Base-by-base conservation (phyloP, 2,888 invertebrate genomes). In the Acronicta aceris region DNA sequence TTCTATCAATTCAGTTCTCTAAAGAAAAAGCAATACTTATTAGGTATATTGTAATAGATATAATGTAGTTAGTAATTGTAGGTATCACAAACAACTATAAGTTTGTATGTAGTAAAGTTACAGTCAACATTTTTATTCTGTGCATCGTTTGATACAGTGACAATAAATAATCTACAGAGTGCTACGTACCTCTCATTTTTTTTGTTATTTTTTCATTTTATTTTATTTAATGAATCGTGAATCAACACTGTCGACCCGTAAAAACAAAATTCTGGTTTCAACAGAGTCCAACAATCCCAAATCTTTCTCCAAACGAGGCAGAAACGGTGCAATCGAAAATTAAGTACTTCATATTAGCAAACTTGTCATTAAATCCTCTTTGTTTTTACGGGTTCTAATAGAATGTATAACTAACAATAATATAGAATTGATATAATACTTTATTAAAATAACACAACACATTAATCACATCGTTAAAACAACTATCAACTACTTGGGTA, bases 11-110 rank as follows among this genome's bases (percentile, higher is more conserved):
- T 79, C 73, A 79, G 76, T 81, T 81, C 75, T 74, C 87, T 90
- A 88, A 83, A 85, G 82, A 81, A 83, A 82, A 89, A 90, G 86
- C 87, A 89, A 90, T 84, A 85, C 76, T 84, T 85, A 82, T n/a
- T 38, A 38, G n/a, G 38, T 50, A 68, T 76, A 74, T 70, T 68
- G 78, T 71, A 63, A 62, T 66, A 71, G 75, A 71, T 78, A 76
- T 59, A 63, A 57, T 56, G 54, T 66, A 59, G 25, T 17, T 62
- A 52, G 46, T 75, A 51, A 52, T 53, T 46, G 53, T 71, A 69
- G 21, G 54, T 70, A 65, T 64, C 54, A 70, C 64, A 64, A 70
- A 82, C 75, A 71, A 72, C 71, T 74, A 65, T 71, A 65, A 43
- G 78, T 74, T 74, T 71, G 68, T 54, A 68, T 65, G 52, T 79